Evolutionary conservation across 2,113 vertebrate species (phyloP).

Genomic region (Psammodynastes pulverulentus): DNA sequence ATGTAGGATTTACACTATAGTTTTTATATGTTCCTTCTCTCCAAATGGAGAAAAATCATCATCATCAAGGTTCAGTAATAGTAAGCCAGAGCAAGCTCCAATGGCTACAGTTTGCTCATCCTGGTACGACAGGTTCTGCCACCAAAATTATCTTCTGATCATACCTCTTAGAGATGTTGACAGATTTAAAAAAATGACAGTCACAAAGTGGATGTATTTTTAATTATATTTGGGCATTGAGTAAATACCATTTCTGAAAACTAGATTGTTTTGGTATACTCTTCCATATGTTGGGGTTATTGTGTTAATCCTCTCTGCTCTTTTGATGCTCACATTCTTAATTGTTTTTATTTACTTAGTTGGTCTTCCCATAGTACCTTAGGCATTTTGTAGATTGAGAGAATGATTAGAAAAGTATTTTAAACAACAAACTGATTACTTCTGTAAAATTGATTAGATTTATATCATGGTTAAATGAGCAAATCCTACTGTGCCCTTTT

Average conservation of each 20-base stretch:
- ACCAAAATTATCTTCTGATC: background rate
- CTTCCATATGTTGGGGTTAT: background rate
- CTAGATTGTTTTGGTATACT: background rate
- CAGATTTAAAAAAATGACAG: background rate
- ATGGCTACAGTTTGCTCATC: background rate
- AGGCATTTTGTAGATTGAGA: background rate
- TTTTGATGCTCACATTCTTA: background rate
- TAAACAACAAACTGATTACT: background rate
- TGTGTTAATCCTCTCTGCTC: background rate
- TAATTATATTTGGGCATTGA: background rate
- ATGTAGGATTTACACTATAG: background rate
- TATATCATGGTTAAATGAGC: background rate
- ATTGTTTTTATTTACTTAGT: background rate
- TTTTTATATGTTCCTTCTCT: background rate
- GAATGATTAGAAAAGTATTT: background rate
- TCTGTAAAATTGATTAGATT: background rate
- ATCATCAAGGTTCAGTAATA: background rate
- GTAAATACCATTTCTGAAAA: background rate
- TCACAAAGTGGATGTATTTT: background rate
- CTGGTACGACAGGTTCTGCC: background rate
- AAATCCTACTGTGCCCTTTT: background rate
- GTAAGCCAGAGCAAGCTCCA: background rate
- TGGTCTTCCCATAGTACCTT: background rate
- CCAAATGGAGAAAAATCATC: background rate
- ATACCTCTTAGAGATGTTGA: background rate